Evolutionary conservation across 2,797 vertebrate genomes (phyloP), one percentile per base, ranked within the genome.

Genomic region (Lutjanus campechanus): DNA sequence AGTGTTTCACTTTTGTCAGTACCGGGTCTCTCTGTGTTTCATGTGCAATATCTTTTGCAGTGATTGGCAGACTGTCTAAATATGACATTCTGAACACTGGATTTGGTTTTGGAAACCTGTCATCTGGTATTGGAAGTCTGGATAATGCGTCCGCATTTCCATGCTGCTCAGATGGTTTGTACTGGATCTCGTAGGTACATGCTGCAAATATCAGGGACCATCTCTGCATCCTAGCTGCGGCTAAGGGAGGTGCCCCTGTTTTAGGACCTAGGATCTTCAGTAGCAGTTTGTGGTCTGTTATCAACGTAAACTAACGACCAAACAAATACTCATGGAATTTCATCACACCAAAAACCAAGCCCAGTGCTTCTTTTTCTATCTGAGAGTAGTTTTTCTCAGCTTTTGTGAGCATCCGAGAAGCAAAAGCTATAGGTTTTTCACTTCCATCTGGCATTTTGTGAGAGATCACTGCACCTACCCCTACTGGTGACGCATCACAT

Each of bases 401-500:
- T 12, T 69, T 58, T 9, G 51, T 55, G 1, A 73, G 12, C 58
- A 66, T 81, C 17, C 20, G 16, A 5, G 67, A 76, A 22, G 58
- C 56, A 59, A 73, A 77, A 43, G 43, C 51, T 22, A 40, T 5
- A 1, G 41, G 40, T 16, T 71, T 76, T 60, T 76, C 67, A 70
- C 7, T 69, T 0, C 53, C 44, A 64, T 73, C 64, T 7, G 50
- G 43, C 69, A 73, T 44, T 1, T 16, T 40, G 15, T 78, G 69
- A 1, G 88, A 80, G 54, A 81, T 88, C 74, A 92, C 76, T 0
- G 16, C 79, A 59, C 91, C 50, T n/a, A 81, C 59, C 1, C 69
- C 70, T 1, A 69, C 50, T 47, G 46, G 53, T 54, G 81, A 83
- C 7, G 66, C 71, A 60, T 84, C 77, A 68, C 74, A 85, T 0